These are phyloP conservation scores for Lophotis ruficrista DNA, from an alignment of 2,113 vertebrate species.

Conservation along the genomic window DNA sequence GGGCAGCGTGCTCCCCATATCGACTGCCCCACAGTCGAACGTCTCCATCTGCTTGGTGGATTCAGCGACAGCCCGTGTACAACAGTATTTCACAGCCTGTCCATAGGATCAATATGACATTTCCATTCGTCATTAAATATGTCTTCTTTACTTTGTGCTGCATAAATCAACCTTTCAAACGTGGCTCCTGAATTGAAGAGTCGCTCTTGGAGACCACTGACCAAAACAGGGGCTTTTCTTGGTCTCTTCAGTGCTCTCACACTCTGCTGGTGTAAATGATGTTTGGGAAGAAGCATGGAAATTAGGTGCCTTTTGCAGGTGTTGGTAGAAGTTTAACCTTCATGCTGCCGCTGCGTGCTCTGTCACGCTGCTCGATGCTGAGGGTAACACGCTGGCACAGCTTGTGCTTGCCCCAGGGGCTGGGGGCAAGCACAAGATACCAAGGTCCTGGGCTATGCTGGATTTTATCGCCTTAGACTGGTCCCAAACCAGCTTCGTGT, in stretches of 20 bases:
- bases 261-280: background rate
- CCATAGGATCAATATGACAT: conserved; percentile 70
- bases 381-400: background rate
- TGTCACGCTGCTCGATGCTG: accelerated
- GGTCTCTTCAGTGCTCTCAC: background rate
- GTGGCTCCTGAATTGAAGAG: background rate
- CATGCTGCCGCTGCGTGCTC: accelerated
- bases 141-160: conserved; percentile 61
- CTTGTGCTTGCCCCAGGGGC: background rate
- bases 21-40: background rate
- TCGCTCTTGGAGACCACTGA: background rate
- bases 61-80: background rate
- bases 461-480: background rate
- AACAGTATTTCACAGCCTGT: conserved; percentile 56
- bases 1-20: background rate
- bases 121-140: conserved; percentile 69
- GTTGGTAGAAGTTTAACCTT: background rate
- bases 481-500: background rate
- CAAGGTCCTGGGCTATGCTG: background rate
- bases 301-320: background rate
- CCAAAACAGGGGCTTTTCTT: background rate
- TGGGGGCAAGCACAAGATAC: background rate
- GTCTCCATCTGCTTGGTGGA: background rate
- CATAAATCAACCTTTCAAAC: conserved; percentile 69
- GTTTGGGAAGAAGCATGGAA: background rate